phyloP scores from a whole-genome alignment of 2,888 invertebrate genomes.

The Drosophila seclusa region DNA sequence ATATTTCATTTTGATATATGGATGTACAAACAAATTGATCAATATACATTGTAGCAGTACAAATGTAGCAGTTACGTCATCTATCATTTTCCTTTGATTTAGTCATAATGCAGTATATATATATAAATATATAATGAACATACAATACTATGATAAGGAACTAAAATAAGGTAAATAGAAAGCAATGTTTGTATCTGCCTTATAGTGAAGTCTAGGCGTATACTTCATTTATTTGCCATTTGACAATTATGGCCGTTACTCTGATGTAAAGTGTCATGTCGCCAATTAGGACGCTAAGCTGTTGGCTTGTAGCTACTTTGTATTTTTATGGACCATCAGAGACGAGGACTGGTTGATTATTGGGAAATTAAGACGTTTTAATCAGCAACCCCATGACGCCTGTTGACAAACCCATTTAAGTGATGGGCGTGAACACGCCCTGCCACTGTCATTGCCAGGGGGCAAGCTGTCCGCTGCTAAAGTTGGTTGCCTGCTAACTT shows the following conservation, averaged over 20 bases:
- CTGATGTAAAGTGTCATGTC: conserved; percentile 19
- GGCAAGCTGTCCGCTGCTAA: conserved; percentile 28
- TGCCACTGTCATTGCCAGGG: conserved; percentile 10
- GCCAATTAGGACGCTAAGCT: conserved; percentile 28
- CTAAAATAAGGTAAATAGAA: not conserved
- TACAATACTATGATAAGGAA: not conserved
- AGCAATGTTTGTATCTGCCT: not conserved
- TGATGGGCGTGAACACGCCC: conserved; percentile 23
- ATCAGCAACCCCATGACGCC: conserved; percentile 69
- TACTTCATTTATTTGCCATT: conserved; percentile 18
- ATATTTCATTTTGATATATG: not conserved
- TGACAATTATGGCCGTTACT: conserved; percentile 15
- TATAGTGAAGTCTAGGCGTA: conserved; percentile 10
- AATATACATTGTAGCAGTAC: not conserved
- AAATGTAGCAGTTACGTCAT: not conserved
- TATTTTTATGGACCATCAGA: conserved; percentile 8
- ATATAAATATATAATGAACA: not conserved
- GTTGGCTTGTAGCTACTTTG: conserved; percentile 11
- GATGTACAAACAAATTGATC: not conserved
- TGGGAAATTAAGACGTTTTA: conserved; percentile 50
- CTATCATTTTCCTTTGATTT: not conserved
- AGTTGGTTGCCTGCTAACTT: conserved; percentile 47
- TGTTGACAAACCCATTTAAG: conserved; percentile 52
- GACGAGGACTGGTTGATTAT: not conserved
- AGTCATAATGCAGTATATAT: not conserved